A percentile compares a stretch with the other conserved stretches of the same genome.
Evolutionary conservation across 2,888 invertebrate species (phyloP).

Genomic region (Lithophane socia): DNA sequence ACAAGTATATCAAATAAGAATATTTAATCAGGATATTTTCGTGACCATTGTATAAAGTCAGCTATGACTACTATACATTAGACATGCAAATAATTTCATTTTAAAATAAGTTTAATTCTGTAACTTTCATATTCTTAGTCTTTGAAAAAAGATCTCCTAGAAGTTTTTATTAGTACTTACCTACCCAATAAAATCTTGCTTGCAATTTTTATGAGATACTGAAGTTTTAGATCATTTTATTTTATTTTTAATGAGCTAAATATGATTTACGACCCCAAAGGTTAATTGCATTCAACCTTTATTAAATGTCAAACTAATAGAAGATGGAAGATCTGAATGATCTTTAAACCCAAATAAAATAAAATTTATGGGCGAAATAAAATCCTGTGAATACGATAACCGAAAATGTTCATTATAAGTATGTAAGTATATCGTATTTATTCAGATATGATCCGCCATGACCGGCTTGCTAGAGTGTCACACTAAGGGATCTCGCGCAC

Average conservation of each 20-base stretch:
- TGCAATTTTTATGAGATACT: slow-evolving; percentile 7
- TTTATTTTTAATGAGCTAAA: slow-evolving; percentile 29
- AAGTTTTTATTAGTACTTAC: not conserved
- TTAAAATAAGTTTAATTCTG: not conserved
- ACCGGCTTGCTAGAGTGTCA: too few species aligned
- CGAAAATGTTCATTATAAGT: too few species aligned
- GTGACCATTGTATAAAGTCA: too few species aligned
- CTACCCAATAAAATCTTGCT: slow-evolving; percentile 4
- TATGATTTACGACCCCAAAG: slow-evolving; percentile 53
- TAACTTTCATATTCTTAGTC: not conserved
- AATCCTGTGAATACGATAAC: not conserved
- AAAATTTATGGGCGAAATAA: slow-evolving; percentile 32
- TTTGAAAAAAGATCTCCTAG: not conserved
- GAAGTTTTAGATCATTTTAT: slow-evolving; percentile 24
- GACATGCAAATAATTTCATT: too few species aligned
- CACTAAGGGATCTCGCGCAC: too few species aligned
- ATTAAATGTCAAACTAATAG: slow-evolving; percentile 26
- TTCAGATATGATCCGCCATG: too few species aligned
- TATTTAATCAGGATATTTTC: too few species aligned
- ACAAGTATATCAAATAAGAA: too few species aligned
- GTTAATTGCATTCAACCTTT: slow-evolving; percentile 57
- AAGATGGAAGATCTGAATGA: slow-evolving; percentile 26
- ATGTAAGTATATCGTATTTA: too few species aligned
- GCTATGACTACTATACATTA: too few species aligned
- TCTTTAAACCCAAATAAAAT: slow-evolving; percentile 7